Percentiles rank a stretch among this genome's conserved stretches.
phyloP scores from a whole-genome alignment of 2,888 invertebrate species.

The Cheiracanthium punctorium region DNA sequence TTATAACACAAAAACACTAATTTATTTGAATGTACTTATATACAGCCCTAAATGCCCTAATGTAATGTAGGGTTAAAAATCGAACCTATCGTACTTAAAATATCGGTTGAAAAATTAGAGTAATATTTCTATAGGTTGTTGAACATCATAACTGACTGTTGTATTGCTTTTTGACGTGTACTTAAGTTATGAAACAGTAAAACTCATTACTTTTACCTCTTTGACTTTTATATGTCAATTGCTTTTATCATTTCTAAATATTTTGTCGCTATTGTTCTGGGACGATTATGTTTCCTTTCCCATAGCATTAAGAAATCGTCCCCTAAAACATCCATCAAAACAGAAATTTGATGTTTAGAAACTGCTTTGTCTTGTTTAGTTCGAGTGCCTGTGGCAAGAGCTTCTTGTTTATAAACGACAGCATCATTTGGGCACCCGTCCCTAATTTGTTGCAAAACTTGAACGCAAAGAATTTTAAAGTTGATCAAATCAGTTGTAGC shows the following conservation, averaged over 20 bases:
- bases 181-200: too few species aligned
- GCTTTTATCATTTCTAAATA: constrained; percentile 55
- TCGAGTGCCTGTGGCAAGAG: constrained; percentile 40
- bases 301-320: constrained; percentile 39
- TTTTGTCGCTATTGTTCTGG: constrained; percentile 46
- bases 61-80: too few species aligned
- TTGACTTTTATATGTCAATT: constrained; percentile 28
- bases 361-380: constrained; percentile 40
- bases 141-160: too few species aligned
- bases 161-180: too few species aligned
- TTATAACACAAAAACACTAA: too few species aligned
- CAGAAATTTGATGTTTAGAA: not conserved
- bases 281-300: constrained; percentile 55
- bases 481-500: constrained; percentile 29
- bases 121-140: too few species aligned
- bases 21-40: too few species aligned
- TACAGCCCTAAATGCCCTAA: too few species aligned
- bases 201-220: too few species aligned
- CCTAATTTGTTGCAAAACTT: constrained; percentile 24
- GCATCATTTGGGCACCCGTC: not conserved
- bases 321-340: constrained; percentile 21
- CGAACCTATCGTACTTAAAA: too few species aligned
- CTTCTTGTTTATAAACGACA: constrained; percentile 44
- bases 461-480: constrained; percentile 55
- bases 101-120: too few species aligned